A percentile compares a stretch with the other conserved stretches of the same genome.
Conservation (phyloP, 2,888 invertebrate genomes). For the Lepidocyrtinus sp. region DNA sequence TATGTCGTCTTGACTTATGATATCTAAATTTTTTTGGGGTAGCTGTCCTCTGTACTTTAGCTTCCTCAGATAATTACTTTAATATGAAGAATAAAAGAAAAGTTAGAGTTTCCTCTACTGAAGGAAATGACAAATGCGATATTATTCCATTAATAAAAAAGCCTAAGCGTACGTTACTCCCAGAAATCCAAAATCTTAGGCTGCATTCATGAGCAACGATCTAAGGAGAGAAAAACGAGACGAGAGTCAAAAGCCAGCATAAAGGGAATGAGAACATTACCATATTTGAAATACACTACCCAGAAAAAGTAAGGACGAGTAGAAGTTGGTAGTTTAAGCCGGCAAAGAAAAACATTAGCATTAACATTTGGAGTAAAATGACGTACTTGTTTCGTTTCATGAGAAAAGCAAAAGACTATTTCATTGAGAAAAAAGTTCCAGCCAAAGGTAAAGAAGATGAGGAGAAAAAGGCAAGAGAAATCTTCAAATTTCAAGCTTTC, state of each 20-base stretch:
- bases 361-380: slow-evolving; percentile 29
- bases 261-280: slow-evolving; percentile 57
- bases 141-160: no score
- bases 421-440: neutral
- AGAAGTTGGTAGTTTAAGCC: slow-evolving; percentile 44
- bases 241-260: no score
- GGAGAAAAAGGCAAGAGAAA: slow-evolving; percentile 36
- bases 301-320: slow-evolving; percentile 55
- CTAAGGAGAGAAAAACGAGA: no score
- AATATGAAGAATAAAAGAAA: no score
- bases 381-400: slow-evolving; percentile 5
- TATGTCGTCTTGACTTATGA: no score
- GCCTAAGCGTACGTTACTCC: no score
- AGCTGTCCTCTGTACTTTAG: no score
- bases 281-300: no score
- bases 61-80: no score
- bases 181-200: no score
- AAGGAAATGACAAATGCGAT: neutral
- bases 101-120: neutral
- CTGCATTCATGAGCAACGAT: slow-evolving; percentile 26
- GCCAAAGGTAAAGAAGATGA: slow-evolving; percentile 18
- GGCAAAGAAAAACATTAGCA: slow-evolving; percentile 49
- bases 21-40: no score
- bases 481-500: slow-evolving; percentile 41
- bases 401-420: slow-evolving; percentile 4